Evolutionary conservation across 2,888 invertebrate species (phyloP).

Genomic region (Diogma glabrata): DNA sequence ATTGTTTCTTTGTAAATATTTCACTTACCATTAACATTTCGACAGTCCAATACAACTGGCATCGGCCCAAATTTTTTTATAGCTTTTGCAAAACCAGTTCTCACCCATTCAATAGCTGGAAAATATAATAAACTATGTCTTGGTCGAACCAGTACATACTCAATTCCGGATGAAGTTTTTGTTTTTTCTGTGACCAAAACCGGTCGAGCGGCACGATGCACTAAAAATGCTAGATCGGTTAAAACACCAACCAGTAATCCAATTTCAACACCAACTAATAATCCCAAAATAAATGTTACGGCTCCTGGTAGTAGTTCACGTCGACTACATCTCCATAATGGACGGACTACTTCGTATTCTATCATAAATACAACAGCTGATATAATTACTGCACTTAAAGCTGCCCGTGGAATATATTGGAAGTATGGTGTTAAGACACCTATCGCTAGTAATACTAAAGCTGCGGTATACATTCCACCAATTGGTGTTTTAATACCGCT

Average conservation of each 20-base stretch:
- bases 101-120: conserved; percentile 72
- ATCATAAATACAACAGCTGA: conserved; percentile 93
- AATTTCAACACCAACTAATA: conserved; percentile 72
- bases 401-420: conserved; percentile 78
- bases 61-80: conserved; percentile 55
- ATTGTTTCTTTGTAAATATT: no score
- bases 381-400: conserved; percentile 85
- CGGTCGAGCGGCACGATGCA: conserved; percentile 73
- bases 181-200: conserved; percentile 59
- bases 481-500: conserved; percentile 84
- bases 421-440: conserved; percentile 80
- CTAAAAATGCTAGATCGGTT: conserved; percentile 61
- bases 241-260: conserved; percentile 75
- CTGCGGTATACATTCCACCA: conserved; percentile 69
- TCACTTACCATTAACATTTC: conserved; percentile 57
- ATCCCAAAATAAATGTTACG: conserved; percentile 71
- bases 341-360: conserved; percentile 74
- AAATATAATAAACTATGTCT: conserved; percentile 68
- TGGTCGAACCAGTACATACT: conserved; percentile 65
- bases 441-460: conserved; percentile 71
- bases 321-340: conserved; percentile 74
- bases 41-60: conserved; percentile 71
- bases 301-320: conserved; percentile 70
- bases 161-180: conserved; percentile 55
- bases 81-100: conserved; percentile 64